Evolutionary conservation across 2,888 invertebrate species (phyloP), one percentile per base, ranked within the genome.

Genomic region (Harpalus rubripes): DNA sequence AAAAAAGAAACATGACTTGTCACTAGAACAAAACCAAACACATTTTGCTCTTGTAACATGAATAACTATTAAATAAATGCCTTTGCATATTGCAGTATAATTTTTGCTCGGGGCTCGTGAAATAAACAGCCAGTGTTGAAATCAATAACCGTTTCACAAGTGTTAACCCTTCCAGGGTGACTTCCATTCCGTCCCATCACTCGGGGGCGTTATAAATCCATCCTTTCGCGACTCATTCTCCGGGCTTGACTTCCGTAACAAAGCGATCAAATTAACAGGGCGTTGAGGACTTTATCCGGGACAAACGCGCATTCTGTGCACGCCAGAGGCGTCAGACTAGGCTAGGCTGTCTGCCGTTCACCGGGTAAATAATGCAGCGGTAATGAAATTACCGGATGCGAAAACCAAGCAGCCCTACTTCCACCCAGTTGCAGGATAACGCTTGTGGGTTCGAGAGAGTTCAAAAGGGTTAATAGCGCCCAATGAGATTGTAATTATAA

Each of bases 351-450:
- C 15, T 39, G n/a, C 39, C 16, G 68, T 68, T 41, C 72, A 44
- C 4, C 41, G 59, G 83, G 74, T 83, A 74, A 83, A 83, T 83
- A 83, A 83, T 83, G 83, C 83, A 76, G 68, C 59, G 61, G 56
- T 72, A 76, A 83, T 83, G 59, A 61, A 59, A 83, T 83, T 83
- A 83, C 83, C 74, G 83, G 83, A 83, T 59, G 83, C 74, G 83
- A 76, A 83, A 58, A 59, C 59, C 83, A 1, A 32, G 32, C 44
- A 8, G 2, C 44, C 10, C 44, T 52, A 52, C 44, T 12, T 12
- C 2, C 44, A 10, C 6, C 44, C 44, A 12, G 10, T 12, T 12
- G 10, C 2, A 52, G 44, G 32, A 32, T 32, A 32, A 32, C 32
- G 32, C 32, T 32, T 32, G 3, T 32, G 32, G 32, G 32, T 32